Evolutionary conservation across 2,888 invertebrate species (phyloP).

Genomic region (Hypolimnas misippus): DNA sequence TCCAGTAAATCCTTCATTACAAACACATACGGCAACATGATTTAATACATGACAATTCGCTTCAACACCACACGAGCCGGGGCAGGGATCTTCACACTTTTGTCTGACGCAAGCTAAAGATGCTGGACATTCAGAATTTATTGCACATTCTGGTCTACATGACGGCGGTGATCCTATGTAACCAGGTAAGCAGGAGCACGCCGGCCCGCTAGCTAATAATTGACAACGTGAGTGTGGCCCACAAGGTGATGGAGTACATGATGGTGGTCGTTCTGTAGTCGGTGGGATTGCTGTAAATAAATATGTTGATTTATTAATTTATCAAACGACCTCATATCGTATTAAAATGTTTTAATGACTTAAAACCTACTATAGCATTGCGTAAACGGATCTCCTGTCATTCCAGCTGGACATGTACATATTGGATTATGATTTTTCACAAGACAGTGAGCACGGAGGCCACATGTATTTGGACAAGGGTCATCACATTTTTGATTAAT

Average conservation of each 20-base stretch:
- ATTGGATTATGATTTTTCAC: constrained; percentile 94
- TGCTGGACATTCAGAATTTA: constrained; percentile 91
- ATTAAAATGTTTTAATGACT: not conserved
- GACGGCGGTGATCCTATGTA: constrained; percentile 91
- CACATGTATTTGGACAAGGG: constrained; percentile 94
- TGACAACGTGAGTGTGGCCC: constrained; percentile 93
- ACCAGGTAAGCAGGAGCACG: constrained; percentile 91
- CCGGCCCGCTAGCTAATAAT: constrained; percentile 88
- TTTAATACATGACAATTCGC: constrained; percentile 91
- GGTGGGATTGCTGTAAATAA: constrained; percentile 60
- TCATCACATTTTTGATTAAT: constrained; percentile 93
- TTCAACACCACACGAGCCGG: constrained; percentile 91
- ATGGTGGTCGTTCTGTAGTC: constrained; percentile 87
- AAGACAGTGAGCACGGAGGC: constrained; percentile 92
- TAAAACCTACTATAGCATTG: constrained; percentile 89
- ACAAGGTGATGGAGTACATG: constrained; percentile 92
- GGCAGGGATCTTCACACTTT: constrained; percentile 92
- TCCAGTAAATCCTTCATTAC: constrained; percentile 89
- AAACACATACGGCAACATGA: constrained; percentile 92
- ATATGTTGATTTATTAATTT: not conserved
- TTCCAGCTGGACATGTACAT: constrained; percentile 93
- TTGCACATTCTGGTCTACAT: constrained; percentile 91
- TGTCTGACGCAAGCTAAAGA: constrained; percentile 90
- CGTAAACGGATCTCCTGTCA: constrained; percentile 93
- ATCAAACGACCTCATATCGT: not conserved